Evolutionary conservation across 1,140 invertebrate species (phyloP).

Genomic region (Pinna nobilis): DNA sequence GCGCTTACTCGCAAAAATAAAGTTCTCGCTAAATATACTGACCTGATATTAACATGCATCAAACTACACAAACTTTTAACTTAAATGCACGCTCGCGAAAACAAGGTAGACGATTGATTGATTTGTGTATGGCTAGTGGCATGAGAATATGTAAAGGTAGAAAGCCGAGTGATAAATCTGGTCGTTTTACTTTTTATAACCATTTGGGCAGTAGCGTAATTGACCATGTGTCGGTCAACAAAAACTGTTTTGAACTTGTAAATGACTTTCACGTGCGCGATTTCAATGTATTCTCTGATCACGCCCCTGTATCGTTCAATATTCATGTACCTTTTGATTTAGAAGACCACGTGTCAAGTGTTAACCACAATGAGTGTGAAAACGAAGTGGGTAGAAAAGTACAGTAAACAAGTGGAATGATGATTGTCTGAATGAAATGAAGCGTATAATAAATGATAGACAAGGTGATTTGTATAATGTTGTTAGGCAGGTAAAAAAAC

Average conservation of each 20-base stretch:
- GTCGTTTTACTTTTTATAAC: background rate
- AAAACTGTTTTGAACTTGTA: constrained; percentile 1
- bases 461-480: background rate
- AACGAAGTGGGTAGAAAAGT: background rate
- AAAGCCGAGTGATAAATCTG: background rate
- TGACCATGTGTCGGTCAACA: background rate
- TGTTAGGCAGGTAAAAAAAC: background rate
- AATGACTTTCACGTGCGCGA: background rate
- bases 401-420: background rate
- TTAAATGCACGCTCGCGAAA: no score
- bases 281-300: background rate
- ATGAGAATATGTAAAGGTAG: background rate
- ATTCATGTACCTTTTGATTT: no score
- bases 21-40: no score
- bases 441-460: background rate
- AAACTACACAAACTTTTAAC: no score
- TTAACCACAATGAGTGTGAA: no score
- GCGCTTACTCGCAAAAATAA: no score
- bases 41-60: no score
- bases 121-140: no score
- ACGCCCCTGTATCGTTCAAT: no score
- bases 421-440: background rate
- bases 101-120: no score
- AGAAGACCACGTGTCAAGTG: no score
- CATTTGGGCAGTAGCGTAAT: background rate